A percentile compares a stretch with the other conserved stretches of the same genome.
Evolutionary conservation across 2,888 invertebrate species (phyloP).

Genomic region (Ectemnius cavifrons): DNA sequence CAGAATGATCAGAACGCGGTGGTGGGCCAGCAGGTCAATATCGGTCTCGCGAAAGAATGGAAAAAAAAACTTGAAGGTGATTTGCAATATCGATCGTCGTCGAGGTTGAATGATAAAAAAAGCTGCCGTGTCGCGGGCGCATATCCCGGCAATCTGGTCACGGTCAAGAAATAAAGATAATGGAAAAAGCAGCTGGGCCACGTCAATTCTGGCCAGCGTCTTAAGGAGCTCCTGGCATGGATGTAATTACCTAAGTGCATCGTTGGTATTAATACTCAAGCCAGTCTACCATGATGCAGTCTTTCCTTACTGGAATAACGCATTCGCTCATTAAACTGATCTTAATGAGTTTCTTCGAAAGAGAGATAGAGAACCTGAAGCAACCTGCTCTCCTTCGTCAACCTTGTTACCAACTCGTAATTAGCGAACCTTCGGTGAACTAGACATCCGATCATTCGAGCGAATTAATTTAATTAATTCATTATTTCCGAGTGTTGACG

Average conservation of each 20-base stretch:
- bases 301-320: no score
- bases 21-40: no score
- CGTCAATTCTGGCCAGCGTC: not conserved
- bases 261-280: not conserved
- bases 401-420: not conserved
- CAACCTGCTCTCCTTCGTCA: not conserved
- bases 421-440: constrained; percentile 1
- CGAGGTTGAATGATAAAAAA: no score
- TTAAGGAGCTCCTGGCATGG: not conserved
- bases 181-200: constrained; percentile 4
- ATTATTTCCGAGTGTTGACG: not conserved
- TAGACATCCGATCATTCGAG: not conserved
- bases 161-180: constrained; percentile 11
- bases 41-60: no score
- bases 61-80: no score
- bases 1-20: no score
- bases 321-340: no score
- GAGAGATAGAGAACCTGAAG: not conserved
- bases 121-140: no score
- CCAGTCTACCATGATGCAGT: not conserved
- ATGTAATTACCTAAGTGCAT: constrained; percentile 4
- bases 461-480: constrained; percentile 15
- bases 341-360: constrained; percentile 3
- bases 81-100: no score
- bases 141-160: not conserved